Evolutionary conservation across 2,888 invertebrate genomes (phyloP).

Genomic region (Branchellion lobata): DNA sequence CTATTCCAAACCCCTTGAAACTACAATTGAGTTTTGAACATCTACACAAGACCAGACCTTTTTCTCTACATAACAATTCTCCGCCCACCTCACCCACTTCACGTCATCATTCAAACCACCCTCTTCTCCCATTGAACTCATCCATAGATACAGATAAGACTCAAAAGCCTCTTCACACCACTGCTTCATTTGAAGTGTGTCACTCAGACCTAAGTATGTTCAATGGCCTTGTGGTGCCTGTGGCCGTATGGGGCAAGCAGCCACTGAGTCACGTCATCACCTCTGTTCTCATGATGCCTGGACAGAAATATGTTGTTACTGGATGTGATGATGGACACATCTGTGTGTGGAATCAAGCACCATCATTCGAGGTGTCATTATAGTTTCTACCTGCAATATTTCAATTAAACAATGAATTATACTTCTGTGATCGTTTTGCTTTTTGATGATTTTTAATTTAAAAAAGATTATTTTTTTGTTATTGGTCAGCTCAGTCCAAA

Average conservation of each 20-base stretch:
- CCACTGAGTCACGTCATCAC: conserved; percentile 96
- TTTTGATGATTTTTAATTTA: neutral
- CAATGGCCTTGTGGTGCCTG: conserved; percentile 79
- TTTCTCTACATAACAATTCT: neutral
- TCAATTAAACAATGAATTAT: neutral
- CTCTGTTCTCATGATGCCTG: conserved; percentile 83
- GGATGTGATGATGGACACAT: conserved; percentile 98
- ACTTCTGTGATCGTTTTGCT: neutral
- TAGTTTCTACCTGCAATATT: neutral
- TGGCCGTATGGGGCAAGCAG: conserved; percentile 93
- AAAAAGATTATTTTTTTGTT: neutral
- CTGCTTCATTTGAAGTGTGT: neutral
- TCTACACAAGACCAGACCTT: no score
- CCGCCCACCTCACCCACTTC: neutral
- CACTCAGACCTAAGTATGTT: conserved; percentile 44
- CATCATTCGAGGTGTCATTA: conserved; percentile 56
- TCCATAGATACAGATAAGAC: neutral
- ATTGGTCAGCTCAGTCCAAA: conserved; percentile 89
- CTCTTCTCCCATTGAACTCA: neutral
- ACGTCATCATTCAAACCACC: no score
- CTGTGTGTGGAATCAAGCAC: conserved; percentile 78
- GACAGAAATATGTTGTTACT: conserved; percentile 87
- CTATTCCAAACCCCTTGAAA: neutral
- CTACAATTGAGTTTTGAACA: neutral
- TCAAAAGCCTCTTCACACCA: neutral